These are phyloP conservation scores for Hirtodrosophila cameraria DNA, from an alignment of 2,888 invertebrate genomes.

Conservation along the genomic window DNA sequence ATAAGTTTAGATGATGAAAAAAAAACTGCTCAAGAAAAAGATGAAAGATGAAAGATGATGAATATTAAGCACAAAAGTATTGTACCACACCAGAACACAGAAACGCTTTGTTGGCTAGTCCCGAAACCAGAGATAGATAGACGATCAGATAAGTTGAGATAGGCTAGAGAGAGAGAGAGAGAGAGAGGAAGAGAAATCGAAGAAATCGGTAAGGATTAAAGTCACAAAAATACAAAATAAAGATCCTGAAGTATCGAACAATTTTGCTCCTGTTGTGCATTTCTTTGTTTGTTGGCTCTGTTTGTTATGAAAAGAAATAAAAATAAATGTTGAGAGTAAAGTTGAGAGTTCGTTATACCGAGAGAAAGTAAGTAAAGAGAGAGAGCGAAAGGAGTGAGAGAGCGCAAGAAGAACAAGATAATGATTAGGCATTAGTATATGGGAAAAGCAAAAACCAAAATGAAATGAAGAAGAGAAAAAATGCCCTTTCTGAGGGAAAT, in stretches of 20 bases:
- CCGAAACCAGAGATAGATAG: conserved; percentile 43
- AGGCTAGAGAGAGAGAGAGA: conserved; percentile 23
- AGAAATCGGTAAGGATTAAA: conserved; percentile 6
- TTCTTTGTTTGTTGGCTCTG: conserved; percentile 78
- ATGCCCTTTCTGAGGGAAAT: conserved; percentile 40
- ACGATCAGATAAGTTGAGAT: conserved; percentile 6
- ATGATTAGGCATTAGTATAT: conserved; percentile 54
- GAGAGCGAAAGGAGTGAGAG: conserved; percentile 1
- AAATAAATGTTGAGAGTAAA: conserved; percentile 64
- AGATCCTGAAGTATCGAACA: conserved; percentile 51
- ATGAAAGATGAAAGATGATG: conserved; percentile 2
- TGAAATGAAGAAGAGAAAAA: conserved; percentile 11
- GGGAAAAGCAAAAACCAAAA: conserved; percentile 36
- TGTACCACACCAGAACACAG: conserved; percentile 58
- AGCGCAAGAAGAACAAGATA: conserved; percentile 28
- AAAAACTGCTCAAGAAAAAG: conserved; percentile 72
- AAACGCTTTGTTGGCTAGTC: conserved; percentile 69
- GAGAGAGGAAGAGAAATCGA: background rate
- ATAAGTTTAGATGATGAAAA: conserved; percentile 66
- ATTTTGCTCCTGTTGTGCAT: conserved; percentile 72
- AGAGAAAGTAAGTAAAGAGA: conserved; percentile 1
- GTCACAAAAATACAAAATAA: conserved; percentile 1
- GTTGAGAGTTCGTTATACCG: conserved; percentile 58
- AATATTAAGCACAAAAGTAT: conserved; percentile 50
- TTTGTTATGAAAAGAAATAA: conserved; percentile 63